These are phyloP conservation scores for Pandemis heparana DNA, from an alignment of 2,888 invertebrate genomes.

Conservation along the genomic window DNA sequence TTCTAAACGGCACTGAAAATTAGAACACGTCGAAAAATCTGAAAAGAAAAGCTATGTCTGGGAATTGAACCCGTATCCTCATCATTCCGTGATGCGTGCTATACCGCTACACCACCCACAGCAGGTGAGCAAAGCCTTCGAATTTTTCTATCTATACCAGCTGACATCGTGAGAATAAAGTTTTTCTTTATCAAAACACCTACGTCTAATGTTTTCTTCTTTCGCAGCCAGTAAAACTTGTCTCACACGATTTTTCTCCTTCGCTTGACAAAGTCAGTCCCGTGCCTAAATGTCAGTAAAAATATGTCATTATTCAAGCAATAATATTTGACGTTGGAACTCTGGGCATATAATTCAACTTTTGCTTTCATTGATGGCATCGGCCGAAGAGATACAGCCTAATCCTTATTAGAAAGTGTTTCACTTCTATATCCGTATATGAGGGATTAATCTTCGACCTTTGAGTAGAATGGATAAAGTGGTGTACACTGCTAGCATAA, in stretches of 20 bases:
- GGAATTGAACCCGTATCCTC: no score
- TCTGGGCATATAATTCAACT: constrained; percentile 26
- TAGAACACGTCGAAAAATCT: no score
- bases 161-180: no score
- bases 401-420: constrained; percentile 43
- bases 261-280: background rate
- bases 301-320: background rate
- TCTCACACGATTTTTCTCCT: background rate
- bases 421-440: constrained; percentile 20
- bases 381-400: constrained; percentile 6
- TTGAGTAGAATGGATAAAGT: constrained; percentile 10
- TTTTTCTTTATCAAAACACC: no score
- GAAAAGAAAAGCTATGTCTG: no score
- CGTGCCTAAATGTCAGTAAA: background rate
- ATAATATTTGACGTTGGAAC: background rate
- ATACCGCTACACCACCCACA: no score
- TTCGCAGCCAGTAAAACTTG: no score
- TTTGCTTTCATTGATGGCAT: constrained; percentile 26
- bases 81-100: no score
- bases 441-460: constrained; percentile 35
- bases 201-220: no score
- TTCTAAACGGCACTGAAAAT: no score
- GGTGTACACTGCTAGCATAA: background rate
- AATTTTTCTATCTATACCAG: no score
- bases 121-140: no score